These are phyloP conservation scores for Sphaerolaimus hirsutus DNA, from an alignment of 2,888 invertebrate genomes.

Conservation along the genomic window DNA sequence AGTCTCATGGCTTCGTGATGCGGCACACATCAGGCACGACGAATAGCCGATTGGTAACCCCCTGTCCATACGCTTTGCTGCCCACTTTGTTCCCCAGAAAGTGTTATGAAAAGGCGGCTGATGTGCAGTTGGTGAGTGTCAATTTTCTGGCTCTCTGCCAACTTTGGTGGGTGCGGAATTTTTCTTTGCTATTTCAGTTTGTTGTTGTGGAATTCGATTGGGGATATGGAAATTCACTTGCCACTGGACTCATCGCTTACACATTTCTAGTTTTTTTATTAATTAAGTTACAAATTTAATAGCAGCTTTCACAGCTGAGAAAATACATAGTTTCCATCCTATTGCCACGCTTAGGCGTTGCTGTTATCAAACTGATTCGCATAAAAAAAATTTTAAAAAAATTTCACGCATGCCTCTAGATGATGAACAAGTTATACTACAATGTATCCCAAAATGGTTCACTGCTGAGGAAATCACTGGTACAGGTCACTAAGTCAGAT, in stretches of 20 bases:
- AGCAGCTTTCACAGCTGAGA: too few species aligned
- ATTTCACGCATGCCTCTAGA: neutral
- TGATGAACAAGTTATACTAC: constrained; percentile 17
- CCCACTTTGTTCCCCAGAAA: constrained; percentile 19
- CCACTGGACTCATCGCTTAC: too few species aligned
- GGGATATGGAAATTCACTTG: too few species aligned
- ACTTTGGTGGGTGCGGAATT: too few species aligned
- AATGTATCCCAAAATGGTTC: constrained; percentile 17
- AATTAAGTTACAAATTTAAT: too few species aligned
- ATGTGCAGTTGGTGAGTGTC: constrained; percentile 15
- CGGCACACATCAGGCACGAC: too few species aligned
- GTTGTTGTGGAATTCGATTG: neutral
- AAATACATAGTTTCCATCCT: too few species aligned
- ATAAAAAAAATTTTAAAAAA: neutral
- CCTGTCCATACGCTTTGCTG: constrained; percentile 20
- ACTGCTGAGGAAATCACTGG: constrained; percentile 16
- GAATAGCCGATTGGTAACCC: too few species aligned
- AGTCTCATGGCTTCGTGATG: too few species aligned
- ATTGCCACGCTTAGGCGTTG: too few species aligned
- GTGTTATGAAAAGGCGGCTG: constrained; percentile 16
- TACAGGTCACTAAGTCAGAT: constrained; percentile 17
- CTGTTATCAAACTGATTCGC: neutral
- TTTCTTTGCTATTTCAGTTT: neutral
- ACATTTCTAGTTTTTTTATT: too few species aligned
- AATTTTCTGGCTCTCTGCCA: neutral